Evolutionary conservation across 2,113 vertebrate species (phyloP).

Genomic region (human): GRCh38 chr6:132895501-132896000

Average conservation of each 20-base stretch:
- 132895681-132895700: background rate
- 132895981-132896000: too few relatives aligned
- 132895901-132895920: too few relatives aligned
- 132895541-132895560: background rate
- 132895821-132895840: too few relatives aligned
- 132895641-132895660: background rate
- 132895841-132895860: too few relatives aligned
- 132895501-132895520: background rate
- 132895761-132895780: background rate
- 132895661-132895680: background rate
- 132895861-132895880: too few relatives aligned
- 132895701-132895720: constrained; percentile 24
- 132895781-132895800: too few relatives aligned
- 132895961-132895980: too few relatives aligned
- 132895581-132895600: background rate
- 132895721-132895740: background rate
- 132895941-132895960: too few relatives aligned
- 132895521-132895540: background rate
- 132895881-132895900: too few relatives aligned
- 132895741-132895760: background rate
- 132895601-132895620: background rate
- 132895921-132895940: too few relatives aligned
- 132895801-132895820: too few relatives aligned
- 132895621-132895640: background rate
- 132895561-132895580: background rate